These are phyloP conservation scores for Chrysaora quinquecirrha DNA, from an alignment of 30 jellyfish, hydroid and myxozoan genomes.

Conservation along the genomic window DNA sequence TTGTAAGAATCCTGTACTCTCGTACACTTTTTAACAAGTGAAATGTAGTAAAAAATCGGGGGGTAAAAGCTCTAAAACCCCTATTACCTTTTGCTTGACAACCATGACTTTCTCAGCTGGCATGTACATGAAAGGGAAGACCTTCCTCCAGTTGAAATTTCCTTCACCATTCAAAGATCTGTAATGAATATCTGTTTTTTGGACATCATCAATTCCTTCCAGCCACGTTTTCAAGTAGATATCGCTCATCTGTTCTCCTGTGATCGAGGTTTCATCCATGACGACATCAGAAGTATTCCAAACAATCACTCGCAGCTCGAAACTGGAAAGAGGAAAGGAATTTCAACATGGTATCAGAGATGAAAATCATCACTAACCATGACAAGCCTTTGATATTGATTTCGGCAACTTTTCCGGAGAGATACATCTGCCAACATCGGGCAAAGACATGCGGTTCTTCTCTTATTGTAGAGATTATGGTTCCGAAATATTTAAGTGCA, in stretches of 20 bases:
- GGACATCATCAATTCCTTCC: conserved; percentile 89
- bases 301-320: conserved; percentile 83
- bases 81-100: conserved; percentile 79
- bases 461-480: too few relatives aligned
- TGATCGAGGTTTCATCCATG: conserved; percentile 91
- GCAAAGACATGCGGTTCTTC: too few relatives aligned
- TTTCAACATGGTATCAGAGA: too few relatives aligned
- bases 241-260: conserved; percentile 99
- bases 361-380: too few relatives aligned
- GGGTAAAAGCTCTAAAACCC: too few relatives aligned
- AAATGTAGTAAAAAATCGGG: too few relatives aligned
- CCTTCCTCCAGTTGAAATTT: conserved; percentile 91
- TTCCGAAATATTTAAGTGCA: too few relatives aligned
- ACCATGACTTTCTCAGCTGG: conserved; percentile 96
- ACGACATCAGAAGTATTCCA: conserved; percentile 97
- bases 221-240: conserved; percentile 94
- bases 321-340: conserved; percentile 47
- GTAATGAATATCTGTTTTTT: conserved; percentile 93
- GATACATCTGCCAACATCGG: too few relatives aligned
- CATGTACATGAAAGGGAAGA: conserved; percentile 92
- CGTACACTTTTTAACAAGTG: too few relatives aligned
- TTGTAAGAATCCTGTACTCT: too few relatives aligned
- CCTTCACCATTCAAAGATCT: conserved; percentile 97
- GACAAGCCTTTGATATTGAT: too few relatives aligned
- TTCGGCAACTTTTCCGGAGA: too few relatives aligned